These are phyloP conservation scores for Brachionus angularis DNA, from an alignment of 1,140 invertebrate genomes.

Conservation along the genomic window DNA sequence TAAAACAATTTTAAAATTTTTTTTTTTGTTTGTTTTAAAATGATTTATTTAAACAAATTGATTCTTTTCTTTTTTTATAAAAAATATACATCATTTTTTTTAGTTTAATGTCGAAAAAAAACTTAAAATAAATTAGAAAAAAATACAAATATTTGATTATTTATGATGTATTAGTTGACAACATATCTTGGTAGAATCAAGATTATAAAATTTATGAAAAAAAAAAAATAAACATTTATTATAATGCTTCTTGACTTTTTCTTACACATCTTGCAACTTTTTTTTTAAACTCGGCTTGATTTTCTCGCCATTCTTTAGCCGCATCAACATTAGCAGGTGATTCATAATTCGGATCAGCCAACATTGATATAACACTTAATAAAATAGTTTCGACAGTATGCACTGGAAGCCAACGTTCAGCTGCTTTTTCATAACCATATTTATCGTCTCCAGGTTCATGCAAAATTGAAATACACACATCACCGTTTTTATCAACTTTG, in stretches of 20 bases:
- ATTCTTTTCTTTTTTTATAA: neutral
- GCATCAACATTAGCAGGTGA: slow-evolving; percentile 99
- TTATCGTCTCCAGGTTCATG: slow-evolving; percentile 99
- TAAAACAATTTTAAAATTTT: neutral
- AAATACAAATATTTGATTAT: neutral
- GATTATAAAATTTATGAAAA: no score
- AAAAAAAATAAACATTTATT: no score
- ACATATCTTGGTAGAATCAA: no score
- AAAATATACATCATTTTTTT: neutral
- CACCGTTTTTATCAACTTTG: slow-evolving; percentile 91
- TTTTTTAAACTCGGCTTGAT: slow-evolving; percentile 79
- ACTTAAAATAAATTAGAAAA: neutral
- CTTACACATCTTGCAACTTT: slow-evolving; percentile 93
- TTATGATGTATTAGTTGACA: no score
- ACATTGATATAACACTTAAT: slow-evolving; percentile 87
- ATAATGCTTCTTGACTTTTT: slow-evolving; percentile 81
- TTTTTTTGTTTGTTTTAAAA: slow-evolving; percentile 8
- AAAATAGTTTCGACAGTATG: slow-evolving; percentile 98
- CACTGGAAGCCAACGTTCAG: slow-evolving; percentile 95
- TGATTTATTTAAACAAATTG: neutral
- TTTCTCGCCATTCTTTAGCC: slow-evolving; percentile 70
- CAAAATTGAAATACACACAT: slow-evolving; percentile 98
- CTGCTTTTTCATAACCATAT: slow-evolving; percentile 98
- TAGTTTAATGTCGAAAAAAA: no score
- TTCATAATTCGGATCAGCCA: slow-evolving; percentile 99